Evolutionary conservation across 1,140 invertebrate species (phyloP).

Genomic region (Ridgeia piscesae): DNA sequence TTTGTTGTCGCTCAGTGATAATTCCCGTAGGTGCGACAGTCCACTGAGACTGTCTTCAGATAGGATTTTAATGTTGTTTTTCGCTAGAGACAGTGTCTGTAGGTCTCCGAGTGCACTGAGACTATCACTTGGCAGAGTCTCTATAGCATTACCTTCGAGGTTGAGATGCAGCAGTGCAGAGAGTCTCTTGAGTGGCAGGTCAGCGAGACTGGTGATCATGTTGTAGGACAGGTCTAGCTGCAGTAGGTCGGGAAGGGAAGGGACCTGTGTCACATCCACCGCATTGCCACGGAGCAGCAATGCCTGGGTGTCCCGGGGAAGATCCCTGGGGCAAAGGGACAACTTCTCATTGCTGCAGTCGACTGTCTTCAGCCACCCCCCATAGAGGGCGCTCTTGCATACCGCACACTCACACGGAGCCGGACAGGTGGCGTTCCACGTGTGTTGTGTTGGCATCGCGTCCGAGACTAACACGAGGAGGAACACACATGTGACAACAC

Average conservation of each 20-base stretch:
- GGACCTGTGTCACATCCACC: conserved; percentile 34
- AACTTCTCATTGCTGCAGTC: conserved; percentile 41
- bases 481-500: neutral
- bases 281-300: conserved; percentile 42
- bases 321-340: conserved; percentile 31
- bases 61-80: conserved; percentile 40
- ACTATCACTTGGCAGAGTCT: neutral
- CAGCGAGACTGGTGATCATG: conserved; percentile 39
- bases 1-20: conserved; percentile 45
- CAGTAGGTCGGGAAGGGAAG: conserved; percentile 31
- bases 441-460: neutral
- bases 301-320: conserved; percentile 41
- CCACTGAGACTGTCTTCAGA: conserved; percentile 45
- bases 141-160: conserved; percentile 28
- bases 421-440: neutral
- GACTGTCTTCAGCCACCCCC: conserved; percentile 35
- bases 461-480: neutral
- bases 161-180: conserved; percentile 38
- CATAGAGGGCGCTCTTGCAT: neutral
- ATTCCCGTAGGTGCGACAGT: conserved; percentile 36
- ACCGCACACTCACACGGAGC: neutral
- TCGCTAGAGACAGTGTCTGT: neutral
- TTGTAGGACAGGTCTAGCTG: conserved; percentile 46
- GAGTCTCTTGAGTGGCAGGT: conserved; percentile 39
- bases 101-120: neutral